These are phyloP conservation scores for Anticlea derivata DNA, from an alignment of 2,888 invertebrate species.

Conservation along the genomic window DNA sequence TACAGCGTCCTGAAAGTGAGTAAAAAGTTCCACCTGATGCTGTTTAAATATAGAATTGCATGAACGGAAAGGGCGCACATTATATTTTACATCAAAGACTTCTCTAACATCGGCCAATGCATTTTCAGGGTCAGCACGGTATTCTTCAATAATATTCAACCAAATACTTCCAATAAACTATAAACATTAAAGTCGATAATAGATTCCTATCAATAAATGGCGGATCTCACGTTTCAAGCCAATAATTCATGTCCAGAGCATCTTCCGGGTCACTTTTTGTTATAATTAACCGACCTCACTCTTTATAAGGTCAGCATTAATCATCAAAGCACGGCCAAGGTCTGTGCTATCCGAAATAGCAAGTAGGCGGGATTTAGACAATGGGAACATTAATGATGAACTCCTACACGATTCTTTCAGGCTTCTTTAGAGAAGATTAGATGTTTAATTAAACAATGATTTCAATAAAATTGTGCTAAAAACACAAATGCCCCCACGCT, in stretches of 20 bases:
- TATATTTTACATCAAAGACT: no score
- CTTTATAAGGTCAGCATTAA: constrained; percentile 59
- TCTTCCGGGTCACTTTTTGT: constrained; percentile 67
- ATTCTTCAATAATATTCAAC: neutral
- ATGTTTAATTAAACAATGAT: constrained; percentile 6
- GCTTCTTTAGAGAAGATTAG: constrained; percentile 9
- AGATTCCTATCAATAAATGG: constrained; percentile 32
- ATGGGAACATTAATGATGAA: constrained; percentile 38
- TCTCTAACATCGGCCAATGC: neutral
- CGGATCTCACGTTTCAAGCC: constrained; percentile 64
- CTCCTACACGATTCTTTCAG: constrained; percentile 36
- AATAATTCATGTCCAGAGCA: constrained; percentile 49
- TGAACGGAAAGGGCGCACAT: no score
- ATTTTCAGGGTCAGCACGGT: neutral
- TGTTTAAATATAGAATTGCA: no score
- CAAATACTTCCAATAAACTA: neutral
- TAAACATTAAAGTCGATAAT: constrained; percentile 10
- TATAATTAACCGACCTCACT: constrained; percentile 64
- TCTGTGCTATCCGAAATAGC: constrained; percentile 26
- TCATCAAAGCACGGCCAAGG: constrained; percentile 61
- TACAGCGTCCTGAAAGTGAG: no score
- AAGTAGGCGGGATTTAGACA: constrained; percentile 41
- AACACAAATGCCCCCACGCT: neutral
- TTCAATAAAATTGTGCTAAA: constrained; percentile 1
- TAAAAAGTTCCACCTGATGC: no score